phyloP scores from a whole-genome alignment of 2,888 invertebrate species.

The Minunthozetes semirufus region DNA sequence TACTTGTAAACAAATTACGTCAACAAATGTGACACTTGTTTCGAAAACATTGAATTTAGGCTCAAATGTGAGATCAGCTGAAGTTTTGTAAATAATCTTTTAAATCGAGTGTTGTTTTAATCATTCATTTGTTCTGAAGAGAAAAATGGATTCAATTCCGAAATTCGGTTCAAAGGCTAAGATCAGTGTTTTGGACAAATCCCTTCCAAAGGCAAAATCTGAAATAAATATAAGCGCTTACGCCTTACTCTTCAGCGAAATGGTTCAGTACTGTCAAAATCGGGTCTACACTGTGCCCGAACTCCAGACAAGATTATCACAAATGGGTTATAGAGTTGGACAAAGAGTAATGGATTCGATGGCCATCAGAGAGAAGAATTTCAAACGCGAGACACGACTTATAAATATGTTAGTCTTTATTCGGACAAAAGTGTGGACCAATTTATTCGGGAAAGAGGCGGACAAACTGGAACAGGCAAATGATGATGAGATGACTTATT shows the following conservation, averaged over 20 bases:
- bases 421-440: slow-evolving; percentile 96
- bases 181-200: slow-evolving; percentile 35
- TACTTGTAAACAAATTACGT: no score
- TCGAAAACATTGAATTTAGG: no score
- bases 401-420: slow-evolving; percentile 90
- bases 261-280: slow-evolving; percentile 90
- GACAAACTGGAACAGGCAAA: slow-evolving; percentile 97
- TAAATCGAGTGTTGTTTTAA: no score
- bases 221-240: slow-evolving; percentile 72
- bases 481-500: slow-evolving; percentile 95
- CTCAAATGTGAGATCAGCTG: no score
- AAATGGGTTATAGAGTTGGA: slow-evolving; percentile 92
- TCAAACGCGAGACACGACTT: slow-evolving; percentile 88
- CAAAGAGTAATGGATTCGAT: slow-evolving; percentile 84
- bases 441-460: slow-evolving; percentile 93
- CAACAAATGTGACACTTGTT: no score
- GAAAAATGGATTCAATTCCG: slow-evolving; percentile 31
- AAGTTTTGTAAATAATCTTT: no score
- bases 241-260: slow-evolving; percentile 92
- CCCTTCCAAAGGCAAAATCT: slow-evolving; percentile 20
- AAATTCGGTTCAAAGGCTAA: slow-evolving; percentile 34
- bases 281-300: slow-evolving; percentile 54
- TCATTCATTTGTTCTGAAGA: no score
- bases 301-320: slow-evolving; percentile 67
- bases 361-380: slow-evolving; percentile 84